Evolutionary conservation across 30 jellyfish, hydroid and myxozoan genomes (phyloP), one percentile per base, ranked within the genome.

Genomic region (Nemopilema nomurai): DNA sequence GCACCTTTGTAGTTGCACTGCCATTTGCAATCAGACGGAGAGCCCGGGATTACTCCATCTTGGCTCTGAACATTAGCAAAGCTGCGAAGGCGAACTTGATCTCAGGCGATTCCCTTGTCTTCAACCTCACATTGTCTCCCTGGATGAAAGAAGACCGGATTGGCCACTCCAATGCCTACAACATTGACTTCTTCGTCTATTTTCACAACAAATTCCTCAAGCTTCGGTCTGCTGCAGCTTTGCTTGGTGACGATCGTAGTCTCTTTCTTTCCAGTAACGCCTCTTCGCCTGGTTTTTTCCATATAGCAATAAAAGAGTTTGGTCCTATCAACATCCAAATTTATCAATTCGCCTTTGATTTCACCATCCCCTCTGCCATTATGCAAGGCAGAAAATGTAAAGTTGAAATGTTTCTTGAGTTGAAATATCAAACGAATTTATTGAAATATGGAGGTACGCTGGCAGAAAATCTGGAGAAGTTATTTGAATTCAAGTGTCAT

Each of bases 131-230:
- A 18, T 33, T 74, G 23, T 1, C 71, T 8, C 93, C 78, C 25
- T 74, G 82, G 87, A 26, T 80, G 31, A 79, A 50, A 6, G 32
- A n/a, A 1, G 23, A 18, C 8, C 32, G 26, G 29, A 51, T 74
- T 27, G 65, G 93, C 50, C 25, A 57, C 51, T 73, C 93, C 17
- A 84, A 84, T 84, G 93, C 93, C 21, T 84, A 70, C 31, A 57
- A 84, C 8, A 69, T 84, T 23, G 77, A 64, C 24, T n/a, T 50
- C 50, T 64, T 62, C 29, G 77, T 84, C 78, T 84, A 84, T 41
- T 72, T 27, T 78, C 82, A 84, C 27, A 9, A 86, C 22, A 53
- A 72, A 19, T 62, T 84, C 29, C 62, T 84, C 16, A 66, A n/a
- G 0, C 71, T 84, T 51, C 75, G 22, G 18, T 84, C 93, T 1